Evolutionary conservation across 2,797 vertebrate species (phyloP), one percentile per base, ranked within the genome.

Genomic region (Bufotes viridis): DNA sequence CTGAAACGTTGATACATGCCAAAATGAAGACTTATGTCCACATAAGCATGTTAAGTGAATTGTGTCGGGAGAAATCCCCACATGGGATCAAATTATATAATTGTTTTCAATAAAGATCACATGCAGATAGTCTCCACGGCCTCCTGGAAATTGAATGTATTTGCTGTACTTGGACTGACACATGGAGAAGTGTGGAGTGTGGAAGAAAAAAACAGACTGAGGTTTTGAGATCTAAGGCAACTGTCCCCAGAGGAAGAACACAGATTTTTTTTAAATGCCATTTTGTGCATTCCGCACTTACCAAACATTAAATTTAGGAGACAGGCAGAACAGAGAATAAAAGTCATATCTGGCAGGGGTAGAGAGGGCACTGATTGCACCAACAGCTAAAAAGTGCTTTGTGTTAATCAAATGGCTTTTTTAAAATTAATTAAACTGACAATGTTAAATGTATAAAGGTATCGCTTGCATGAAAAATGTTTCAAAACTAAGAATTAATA

Each of bases 1-100:
- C 93, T 94, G 91, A 94, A 93, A 95, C 92, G 93, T 90, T 91
- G 91, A 95, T 94, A 94, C 93, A 91, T 94, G 93, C 93, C 95
- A 94, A 94, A 94, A 94, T 87, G 94, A 91, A 94, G 91, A 92
- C 92, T 81, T 89, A 86, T 90, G 92, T 93, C 94, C 94, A 92
- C 92, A 93, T 93, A 76, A 93, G 91, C 92, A 93, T 92, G 93
- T 87, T 91, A 94, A 93, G 90, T 94, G 94, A 94, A 93, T 94
- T 93, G 95, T 96, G 94, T 95, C 94, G 93, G 91, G 87, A 67
- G 95, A 94, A 78, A 93, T 95, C 92, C 89, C 83, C 94, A 94
- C 95, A 93, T 91, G 87, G 20, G 88, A 93, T 89, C 93, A 93
- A 93, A 94, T 93, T 95, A 90, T 90, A 91, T 92, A 93, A 95